Base-by-base conservation (phyloP, 1,140 invertebrate genomes). In the Dreissena rostriformis region DNA sequence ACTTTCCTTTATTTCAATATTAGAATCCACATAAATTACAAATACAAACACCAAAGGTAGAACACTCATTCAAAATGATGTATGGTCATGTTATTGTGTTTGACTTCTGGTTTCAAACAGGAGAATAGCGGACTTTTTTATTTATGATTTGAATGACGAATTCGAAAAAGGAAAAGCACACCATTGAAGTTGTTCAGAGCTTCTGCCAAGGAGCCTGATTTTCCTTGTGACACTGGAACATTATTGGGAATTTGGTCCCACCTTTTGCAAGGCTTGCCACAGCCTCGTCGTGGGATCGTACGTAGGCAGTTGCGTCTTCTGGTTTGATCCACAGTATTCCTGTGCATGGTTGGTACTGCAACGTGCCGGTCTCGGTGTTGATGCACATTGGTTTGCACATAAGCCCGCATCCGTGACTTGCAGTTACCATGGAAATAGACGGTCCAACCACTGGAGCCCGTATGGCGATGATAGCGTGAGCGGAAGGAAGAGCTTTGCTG, bases 371-470 rank as follows among this genome's bases (percentile, higher is more conserved):
- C 2, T 67, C 55, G 22, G 26, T 28, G n/a, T 52, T 22, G 8
- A 74, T 19, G 53, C 79, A 82, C 19, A 66, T 22, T 10, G 79
- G 70, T 19, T 66, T 24, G 39, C 79, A 82, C 79, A 82, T 82
- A 11, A 24, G 39, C n/a, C 79, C 79, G 66, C 79, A 82, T 11
- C 65, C 61, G 51, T 82, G 70, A 52, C n/a, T 29, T 11, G 79
- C 79, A 63, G 79, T 63, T 14, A 82, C 29, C 39, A 82, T 63
- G 14, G 68, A 29, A 14, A 73, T 39, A n/a, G 79, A 70, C 14
- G 14, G n/a, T 6, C 24, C 28, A 5, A 15, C n/a, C 14, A 63
- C 57, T 17, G 79, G 79, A 2, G 53, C 39, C 28, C 72, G 71
- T 15, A 82, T 66, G n/a, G 67, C 79, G 29, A 82, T 53, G 22